A percentile compares a stretch with the other conserved stretches of the same genome.
These are phyloP conservation scores for Alca torda DNA, from an alignment of 2,797 vertebrate genomes.

Conservation along the genomic window DNA sequence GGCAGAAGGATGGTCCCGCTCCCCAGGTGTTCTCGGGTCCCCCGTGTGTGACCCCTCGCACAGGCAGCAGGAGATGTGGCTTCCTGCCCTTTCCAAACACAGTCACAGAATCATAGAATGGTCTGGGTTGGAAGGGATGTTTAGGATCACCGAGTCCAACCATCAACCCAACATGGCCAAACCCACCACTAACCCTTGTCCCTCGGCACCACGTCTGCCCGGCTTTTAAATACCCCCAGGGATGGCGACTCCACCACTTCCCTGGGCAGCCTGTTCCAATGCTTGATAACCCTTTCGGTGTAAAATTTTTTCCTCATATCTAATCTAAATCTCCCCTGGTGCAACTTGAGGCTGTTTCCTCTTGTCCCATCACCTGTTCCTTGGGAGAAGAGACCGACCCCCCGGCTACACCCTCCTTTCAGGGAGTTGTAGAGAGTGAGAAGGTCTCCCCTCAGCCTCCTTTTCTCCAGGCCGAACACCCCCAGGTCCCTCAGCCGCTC, in stretches of 20 bases:
- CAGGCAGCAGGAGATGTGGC: background rate
- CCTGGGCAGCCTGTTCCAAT: background rate
- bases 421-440: background rate
- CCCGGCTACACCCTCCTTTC: background rate
- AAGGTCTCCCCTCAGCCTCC: background rate
- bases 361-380: background rate
- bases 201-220: background rate
- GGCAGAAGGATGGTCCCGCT: background rate
- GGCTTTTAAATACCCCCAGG: background rate
- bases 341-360: background rate
- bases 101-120: background rate
- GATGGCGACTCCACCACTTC: background rate
- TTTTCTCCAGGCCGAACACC: background rate
- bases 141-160: background rate
- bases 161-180: background rate
- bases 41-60: too few species aligned
- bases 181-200: background rate
- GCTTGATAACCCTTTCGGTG: background rate
- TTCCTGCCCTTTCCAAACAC: background rate
- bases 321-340: background rate
- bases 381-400: background rate
- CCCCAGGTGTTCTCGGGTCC: fast-evolving
- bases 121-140: background rate
- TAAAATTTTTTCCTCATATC: background rate
- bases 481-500: background rate